phyloP scores from a whole-genome alignment of 2,888 invertebrate genomes.

The Xestia sexstrigata region DNA sequence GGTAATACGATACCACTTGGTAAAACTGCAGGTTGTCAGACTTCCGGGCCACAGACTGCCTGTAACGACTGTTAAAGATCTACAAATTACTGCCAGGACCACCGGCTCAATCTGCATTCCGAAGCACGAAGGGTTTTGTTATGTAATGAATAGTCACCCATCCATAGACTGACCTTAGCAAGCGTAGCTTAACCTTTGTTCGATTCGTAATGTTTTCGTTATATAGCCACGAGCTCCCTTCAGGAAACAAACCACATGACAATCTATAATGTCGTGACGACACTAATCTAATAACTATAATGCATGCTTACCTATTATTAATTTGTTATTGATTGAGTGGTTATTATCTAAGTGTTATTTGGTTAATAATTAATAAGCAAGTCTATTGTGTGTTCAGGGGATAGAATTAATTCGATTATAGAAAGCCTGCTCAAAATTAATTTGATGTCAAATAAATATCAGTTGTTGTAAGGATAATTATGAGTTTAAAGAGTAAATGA shows the following conservation, averaged over 20 bases:
- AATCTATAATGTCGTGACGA: not conserved
- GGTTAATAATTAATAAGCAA: not conserved
- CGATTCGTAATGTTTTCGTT: not conserved
- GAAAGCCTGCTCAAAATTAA: not conserved
- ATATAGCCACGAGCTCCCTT: not conserved
- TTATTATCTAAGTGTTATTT: not conserved
- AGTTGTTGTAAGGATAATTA: not conserved
- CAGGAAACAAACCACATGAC: not conserved
- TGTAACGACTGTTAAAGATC: not conserved
- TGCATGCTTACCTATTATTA: not conserved
- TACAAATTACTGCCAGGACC: not conserved
- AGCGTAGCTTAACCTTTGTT: no score
- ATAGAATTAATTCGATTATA: constrained; percentile 5
- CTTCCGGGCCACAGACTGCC: not conserved
- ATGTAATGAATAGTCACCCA: no score
- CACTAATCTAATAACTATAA: constrained; percentile 3
- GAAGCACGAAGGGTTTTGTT: no score
- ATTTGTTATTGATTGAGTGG: constrained; percentile 19
- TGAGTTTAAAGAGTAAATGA: no score
- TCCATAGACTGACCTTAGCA: no score
- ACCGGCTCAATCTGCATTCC: no score
- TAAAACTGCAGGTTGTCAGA: not conserved
- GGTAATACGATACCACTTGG: not conserved
- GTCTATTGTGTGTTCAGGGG: not conserved
- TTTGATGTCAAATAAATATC: not conserved